phyloP scores from a whole-genome alignment of 2,888 invertebrate species.

The Drosophila formosana region DNA sequence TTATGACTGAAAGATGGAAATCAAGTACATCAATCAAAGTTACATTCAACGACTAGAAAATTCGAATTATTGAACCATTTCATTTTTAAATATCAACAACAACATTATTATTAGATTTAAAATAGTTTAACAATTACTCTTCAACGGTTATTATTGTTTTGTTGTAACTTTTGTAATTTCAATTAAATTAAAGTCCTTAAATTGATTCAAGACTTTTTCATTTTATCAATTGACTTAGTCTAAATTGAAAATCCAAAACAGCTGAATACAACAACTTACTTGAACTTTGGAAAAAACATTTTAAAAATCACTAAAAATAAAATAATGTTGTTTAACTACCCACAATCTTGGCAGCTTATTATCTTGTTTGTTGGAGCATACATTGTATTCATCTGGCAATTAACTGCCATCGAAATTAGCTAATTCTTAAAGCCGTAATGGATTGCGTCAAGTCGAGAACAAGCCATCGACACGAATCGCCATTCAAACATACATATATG shows the following conservation, averaged over 20 bases:
- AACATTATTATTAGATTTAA: neutral
- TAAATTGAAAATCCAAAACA: neutral
- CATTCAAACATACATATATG: constrained; percentile 11
- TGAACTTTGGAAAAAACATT: neutral
- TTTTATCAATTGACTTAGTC: neutral
- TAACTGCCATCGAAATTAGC: constrained; percentile 64
- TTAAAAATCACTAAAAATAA: neutral
- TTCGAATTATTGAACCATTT: no score
- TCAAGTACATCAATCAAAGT: neutral
- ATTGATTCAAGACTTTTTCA: neutral
- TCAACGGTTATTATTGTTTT: neutral
- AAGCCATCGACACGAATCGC: constrained; percentile 43
- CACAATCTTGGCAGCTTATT: constrained; percentile 11
- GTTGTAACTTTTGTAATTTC: neutral
- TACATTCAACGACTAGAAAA: no score
- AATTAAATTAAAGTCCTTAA: neutral
- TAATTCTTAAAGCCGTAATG: constrained; percentile 48
- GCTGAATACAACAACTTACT: neutral
- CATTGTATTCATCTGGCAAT: constrained; percentile 58
- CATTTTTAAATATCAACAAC: no score
- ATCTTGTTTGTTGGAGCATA: constrained; percentile 29
- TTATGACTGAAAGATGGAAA: constrained; percentile 2
- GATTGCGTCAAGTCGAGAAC: constrained; percentile 64
- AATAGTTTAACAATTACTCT: neutral
- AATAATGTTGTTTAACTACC: constrained; percentile 21